Evolutionary conservation across 2,888 invertebrate genomes (phyloP).

Genomic region (Blastobasis lacticolella): DNA sequence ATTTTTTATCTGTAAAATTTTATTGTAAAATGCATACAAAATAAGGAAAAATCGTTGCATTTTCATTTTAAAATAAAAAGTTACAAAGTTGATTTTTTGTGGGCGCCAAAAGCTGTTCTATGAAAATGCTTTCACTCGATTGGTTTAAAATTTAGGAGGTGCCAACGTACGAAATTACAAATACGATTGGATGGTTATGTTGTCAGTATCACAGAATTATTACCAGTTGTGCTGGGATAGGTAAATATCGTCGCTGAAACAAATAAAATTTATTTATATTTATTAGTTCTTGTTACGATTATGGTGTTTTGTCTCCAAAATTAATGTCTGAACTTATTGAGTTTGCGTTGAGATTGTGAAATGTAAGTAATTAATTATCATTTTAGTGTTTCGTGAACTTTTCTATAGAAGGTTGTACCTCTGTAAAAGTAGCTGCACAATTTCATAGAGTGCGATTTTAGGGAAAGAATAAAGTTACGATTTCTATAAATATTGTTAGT

Average conservation of each 20-base stretch:
- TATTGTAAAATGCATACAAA: no score
- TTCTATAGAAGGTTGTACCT: conserved; percentile 65
- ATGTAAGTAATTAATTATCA: conserved; percentile 44
- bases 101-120: conserved; percentile 54
- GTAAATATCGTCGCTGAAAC: conserved; percentile 63
- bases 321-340: conserved; percentile 34
- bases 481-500: conserved; percentile 12
- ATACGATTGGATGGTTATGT: conserved; percentile 54
- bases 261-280: conserved; percentile 61
- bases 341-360: conserved; percentile 28
- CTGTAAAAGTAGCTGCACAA: conserved; percentile 69
- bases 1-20: no score
- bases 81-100: no score
- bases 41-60: no score
- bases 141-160: conserved; percentile 46
- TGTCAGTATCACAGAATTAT: conserved; percentile 50
- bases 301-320: conserved; percentile 36
- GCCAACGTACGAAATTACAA: conserved; percentile 49
- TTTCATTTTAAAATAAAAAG: no score
- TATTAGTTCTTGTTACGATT: conserved; percentile 45
- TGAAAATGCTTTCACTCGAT: conserved; percentile 36
- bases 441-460: conserved; percentile 62
- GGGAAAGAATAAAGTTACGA: conserved; percentile 50
- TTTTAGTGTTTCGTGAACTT: conserved; percentile 60
- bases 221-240: conserved; percentile 65